Evolutionary conservation across 30 jellyfish, hydroid and myxozoan genomes (phyloP).

Genomic region (Aurelia aurita complex sp. Pacific): DNA sequence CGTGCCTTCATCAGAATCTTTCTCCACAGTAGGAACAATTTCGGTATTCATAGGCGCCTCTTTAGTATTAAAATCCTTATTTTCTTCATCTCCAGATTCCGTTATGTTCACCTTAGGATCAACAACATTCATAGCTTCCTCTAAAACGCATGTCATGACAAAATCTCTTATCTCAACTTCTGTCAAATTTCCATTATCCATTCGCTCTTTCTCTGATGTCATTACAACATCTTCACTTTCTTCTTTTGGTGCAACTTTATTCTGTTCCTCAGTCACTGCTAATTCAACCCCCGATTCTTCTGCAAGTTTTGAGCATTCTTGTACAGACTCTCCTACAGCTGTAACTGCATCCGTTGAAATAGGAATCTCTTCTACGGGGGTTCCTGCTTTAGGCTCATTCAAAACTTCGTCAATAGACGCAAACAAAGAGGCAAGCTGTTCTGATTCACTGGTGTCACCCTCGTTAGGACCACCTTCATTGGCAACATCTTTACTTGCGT

Average conservation of each 20-base stretch:
- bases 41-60: too few relatives aligned
- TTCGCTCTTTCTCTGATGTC: not conserved
- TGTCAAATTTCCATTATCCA: not conserved
- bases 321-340: constrained; percentile 1
- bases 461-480: too few relatives aligned
- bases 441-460: not conserved
- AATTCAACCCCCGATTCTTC: not conserved
- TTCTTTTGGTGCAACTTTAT: not conserved
- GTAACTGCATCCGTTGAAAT: not conserved
- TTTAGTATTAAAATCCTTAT: too few relatives aligned
- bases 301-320: not conserved
- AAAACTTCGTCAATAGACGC: constrained; percentile 44
- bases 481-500: not conserved
- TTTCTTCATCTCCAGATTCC: too few relatives aligned
- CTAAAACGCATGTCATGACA: not conserved
- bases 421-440: constrained; percentile 12
- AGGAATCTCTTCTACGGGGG: not conserved
- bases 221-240: not conserved
- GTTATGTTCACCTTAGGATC: not conserved
- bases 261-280: not conserved
- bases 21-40: too few relatives aligned
- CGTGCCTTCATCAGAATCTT: too few relatives aligned
- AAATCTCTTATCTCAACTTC: not conserved
- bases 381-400: constrained; percentile 8
- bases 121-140: not conserved